A percentile compares a stretch with the other conserved stretches of the same genome.
phyloP scores from a whole-genome alignment of 2,113 vertebrate genomes.

The Pollimyrus isidori region DNA sequence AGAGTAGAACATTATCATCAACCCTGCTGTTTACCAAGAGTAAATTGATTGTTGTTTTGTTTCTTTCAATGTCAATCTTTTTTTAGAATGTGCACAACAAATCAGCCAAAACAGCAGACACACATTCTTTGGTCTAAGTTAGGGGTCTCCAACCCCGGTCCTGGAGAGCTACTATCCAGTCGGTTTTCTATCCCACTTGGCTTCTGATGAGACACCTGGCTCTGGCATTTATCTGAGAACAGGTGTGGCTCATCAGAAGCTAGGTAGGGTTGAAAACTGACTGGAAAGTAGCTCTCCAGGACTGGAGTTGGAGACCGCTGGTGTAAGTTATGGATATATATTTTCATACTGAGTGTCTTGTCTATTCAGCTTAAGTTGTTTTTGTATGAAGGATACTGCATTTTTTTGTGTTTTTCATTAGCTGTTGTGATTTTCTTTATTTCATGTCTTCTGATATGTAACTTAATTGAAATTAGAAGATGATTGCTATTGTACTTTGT shows the following conservation, averaged over 20 bases:
- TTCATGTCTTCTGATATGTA: not conserved
- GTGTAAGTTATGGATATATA: not conserved
- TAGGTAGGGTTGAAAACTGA: too few relatives aligned
- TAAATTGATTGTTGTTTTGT: not conserved
- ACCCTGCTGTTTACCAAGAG: not conserved
- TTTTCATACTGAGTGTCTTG: not conserved
- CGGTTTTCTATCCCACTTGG: too few relatives aligned
- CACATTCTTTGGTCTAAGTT: not conserved
- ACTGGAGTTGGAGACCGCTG: too few relatives aligned
- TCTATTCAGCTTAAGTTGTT: not conserved
- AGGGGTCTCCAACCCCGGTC: too few relatives aligned
- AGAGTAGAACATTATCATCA: not conserved
- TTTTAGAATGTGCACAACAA: not conserved
- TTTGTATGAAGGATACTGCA: not conserved
- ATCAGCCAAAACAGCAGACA: not conserved
- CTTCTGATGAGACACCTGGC: too few relatives aligned
- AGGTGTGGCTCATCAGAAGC: too few relatives aligned
- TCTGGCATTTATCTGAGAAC: too few relatives aligned
- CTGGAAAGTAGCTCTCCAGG: too few relatives aligned
- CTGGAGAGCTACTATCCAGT: too few relatives aligned
- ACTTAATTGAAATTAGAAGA: not conserved
- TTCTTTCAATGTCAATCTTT: not conserved
- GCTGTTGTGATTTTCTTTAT: not conserved
- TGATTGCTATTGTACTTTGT: not conserved
- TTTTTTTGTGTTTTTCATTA: not conserved